Conservation (phyloP, 2,888 invertebrate species). For the Hofmannophila pseudospretella region DNA sequence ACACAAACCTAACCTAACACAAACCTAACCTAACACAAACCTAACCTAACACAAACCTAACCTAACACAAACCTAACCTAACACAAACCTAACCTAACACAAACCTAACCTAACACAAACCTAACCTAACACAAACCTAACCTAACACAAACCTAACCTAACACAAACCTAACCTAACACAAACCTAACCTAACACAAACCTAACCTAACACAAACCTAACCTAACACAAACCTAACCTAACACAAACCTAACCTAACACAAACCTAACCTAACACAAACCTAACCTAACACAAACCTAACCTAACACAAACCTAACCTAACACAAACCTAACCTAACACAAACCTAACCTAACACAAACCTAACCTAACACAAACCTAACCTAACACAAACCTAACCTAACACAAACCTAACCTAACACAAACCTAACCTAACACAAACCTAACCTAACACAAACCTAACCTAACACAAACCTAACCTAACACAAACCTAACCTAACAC, state of each 20-base stretch:
- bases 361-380: constrained; percentile 23
- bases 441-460: constrained; percentile 11
- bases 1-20: constrained; percentile 13
- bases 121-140: constrained; percentile 20
- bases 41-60: constrained; percentile 20
- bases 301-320: constrained; percentile 22
- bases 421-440: constrained; percentile 12
- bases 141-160: constrained; percentile 19
- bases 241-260: constrained; percentile 18
- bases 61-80: constrained; percentile 18
- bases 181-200: constrained; percentile 23
- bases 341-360: constrained; percentile 22
- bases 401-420: constrained; percentile 14
- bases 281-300: constrained; percentile 20
- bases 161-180: constrained; percentile 22
- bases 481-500: constrained; percentile 19
- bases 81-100: constrained; percentile 17
- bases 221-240: constrained; percentile 19
- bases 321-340: constrained; percentile 22
- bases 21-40: constrained; percentile 19
- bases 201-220: constrained; percentile 20
- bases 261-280: constrained; percentile 17
- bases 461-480: constrained; percentile 19
- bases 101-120: constrained; percentile 18
- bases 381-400: constrained; percentile 18